Evolutionary conservation across 2,113 vertebrate genomes (phyloP), one percentile per base, ranked within the genome.

Genomic region (Nipponia nippon): DNA sequence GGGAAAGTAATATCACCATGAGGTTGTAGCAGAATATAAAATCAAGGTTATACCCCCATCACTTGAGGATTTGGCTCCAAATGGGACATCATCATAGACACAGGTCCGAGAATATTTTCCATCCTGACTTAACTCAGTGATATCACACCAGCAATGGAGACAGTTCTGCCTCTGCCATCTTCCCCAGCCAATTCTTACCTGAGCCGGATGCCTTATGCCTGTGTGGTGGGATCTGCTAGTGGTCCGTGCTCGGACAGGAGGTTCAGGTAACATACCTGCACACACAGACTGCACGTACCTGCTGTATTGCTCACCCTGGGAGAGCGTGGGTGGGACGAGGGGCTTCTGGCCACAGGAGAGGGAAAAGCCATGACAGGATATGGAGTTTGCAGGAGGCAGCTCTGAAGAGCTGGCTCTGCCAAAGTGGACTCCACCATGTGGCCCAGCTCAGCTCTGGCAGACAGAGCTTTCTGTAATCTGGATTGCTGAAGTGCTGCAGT

Each of bases 301-400:
- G 79, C 58, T 73, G 32, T 13, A 3, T 55, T 85, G 61, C 55
- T 52, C 3, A 0, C 15, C 44, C 49, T 66, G 47, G 30, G 30
- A 81, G 7, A 52, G 2, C 6, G 16, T 0, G 0, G 56, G 1
- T 63, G 58, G 42, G 19, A 69, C 2, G 1, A 6, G 40, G 26
- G 29, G n/a, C 10, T 13, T 59, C 49, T 81, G 50, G 46, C 13
- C 58, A 34, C 40, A 29, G 30, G 36, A 11, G 29, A 70, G 36
- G 50, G 58, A 50, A 59, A 34, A 59, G 40, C 53, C 59, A 6
- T 4, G 11, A 3, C 30, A 66, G 50, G 11, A 49, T 19, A 36
- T 1, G 23, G 55, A 40, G 36, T 16, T 29, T 61, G 85, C 78
- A 77, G 40, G 29, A 52, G 40, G 70, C 69, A 90, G 55, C 40